Conservation (phyloP, 2,797 vertebrate genomes). For the Gastrophryne carolinensis region DNA sequence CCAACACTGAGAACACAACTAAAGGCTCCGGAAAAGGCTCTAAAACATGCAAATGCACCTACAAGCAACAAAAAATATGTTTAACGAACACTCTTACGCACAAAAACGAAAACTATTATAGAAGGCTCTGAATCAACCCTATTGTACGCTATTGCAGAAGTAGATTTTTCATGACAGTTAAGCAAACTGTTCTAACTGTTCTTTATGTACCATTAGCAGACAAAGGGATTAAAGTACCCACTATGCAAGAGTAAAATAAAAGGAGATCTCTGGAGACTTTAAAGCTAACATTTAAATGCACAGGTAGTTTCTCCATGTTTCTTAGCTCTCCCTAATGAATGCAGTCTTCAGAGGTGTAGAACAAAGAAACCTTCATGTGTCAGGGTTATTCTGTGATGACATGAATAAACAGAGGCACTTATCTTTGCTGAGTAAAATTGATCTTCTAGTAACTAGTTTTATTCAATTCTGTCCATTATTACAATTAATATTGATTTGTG, state of each 20-base stretch:
- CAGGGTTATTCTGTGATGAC: slow-evolving; percentile 48
- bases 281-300: slow-evolving; percentile 34
- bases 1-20: too few species aligned
- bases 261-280: slow-evolving; percentile 23
- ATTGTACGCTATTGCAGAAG: slow-evolving; percentile 17
- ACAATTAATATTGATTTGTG: slow-evolving; percentile 64
- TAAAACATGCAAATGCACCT: too few species aligned
- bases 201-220: slow-evolving; percentile 36
- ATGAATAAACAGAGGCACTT: slow-evolving; percentile 53
- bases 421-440: slow-evolving; percentile 47
- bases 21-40: too few species aligned
- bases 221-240: slow-evolving; percentile 21
- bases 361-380: slow-evolving; percentile 49
- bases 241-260: slow-evolving; percentile 25
- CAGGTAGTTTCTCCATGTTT: slow-evolving; percentile 26
- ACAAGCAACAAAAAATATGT: too few species aligned
- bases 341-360: slow-evolving; percentile 41
- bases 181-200: slow-evolving; percentile 33
- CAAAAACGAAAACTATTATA: too few species aligned
- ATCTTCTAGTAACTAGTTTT: slow-evolving; percentile 51
- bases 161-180: slow-evolving; percentile 40
- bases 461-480: slow-evolving; percentile 64
- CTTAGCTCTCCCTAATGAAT: slow-evolving; percentile 46
- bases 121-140: too few species aligned
- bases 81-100: too few species aligned